Conservation (phyloP, 2,113 vertebrate genomes). For the Eulemur rufifrons region DNA sequence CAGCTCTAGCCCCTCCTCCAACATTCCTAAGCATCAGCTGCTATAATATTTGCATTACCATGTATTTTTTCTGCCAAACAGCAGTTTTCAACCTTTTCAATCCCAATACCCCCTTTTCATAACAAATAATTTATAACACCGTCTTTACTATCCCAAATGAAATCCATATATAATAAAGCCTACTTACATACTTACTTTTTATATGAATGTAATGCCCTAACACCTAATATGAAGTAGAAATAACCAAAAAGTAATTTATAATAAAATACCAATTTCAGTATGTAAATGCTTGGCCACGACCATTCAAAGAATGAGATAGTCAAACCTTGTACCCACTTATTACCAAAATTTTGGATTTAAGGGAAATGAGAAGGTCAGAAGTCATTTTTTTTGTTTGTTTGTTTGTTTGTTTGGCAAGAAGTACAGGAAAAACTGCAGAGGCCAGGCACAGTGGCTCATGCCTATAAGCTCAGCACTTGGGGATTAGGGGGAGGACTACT, state of each 20-base stretch:
- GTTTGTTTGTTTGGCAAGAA: neutral
- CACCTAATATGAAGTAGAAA: neutral
- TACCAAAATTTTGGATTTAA: constrained; percentile 22
- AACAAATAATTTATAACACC: neutral
- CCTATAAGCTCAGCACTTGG: too few relatives aligned
- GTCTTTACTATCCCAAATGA: neutral
- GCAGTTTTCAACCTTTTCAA: neutral
- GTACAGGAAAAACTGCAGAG: neutral
- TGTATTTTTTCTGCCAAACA: neutral
- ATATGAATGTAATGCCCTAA: neutral
- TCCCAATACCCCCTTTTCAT: neutral
- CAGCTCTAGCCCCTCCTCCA: neutral
- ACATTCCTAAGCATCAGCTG: neutral
- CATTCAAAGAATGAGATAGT: neutral
- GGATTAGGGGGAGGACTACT: too few relatives aligned
- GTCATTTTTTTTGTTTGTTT: neutral
- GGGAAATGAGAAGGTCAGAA: neutral
- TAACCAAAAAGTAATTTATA: constrained; percentile 18
- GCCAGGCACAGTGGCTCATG: too few relatives aligned
- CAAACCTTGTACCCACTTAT: neutral
- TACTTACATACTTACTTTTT: neutral
- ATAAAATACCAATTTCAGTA: neutral
- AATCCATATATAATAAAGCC: neutral
- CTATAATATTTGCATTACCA: neutral
- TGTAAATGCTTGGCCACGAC: neutral